Conservation (phyloP, 1,140 invertebrate species). For the Phymastichus coffea region DNA sequence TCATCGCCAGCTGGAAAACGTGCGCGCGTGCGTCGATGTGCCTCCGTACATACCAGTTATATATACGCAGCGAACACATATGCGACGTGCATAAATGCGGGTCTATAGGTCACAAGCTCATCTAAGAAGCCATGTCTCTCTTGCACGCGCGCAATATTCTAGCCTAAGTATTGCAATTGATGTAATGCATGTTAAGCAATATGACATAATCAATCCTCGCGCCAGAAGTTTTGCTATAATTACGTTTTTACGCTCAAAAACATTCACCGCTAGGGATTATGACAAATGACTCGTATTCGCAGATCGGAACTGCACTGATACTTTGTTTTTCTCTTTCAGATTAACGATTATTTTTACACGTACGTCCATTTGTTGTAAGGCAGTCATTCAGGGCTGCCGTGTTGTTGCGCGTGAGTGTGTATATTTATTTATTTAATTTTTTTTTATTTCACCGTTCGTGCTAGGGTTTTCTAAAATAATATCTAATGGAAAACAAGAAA, state of each 20-base stretch:
- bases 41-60: neutral
- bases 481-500: conserved; percentile 24
- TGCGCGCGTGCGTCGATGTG: conserved; percentile 3
- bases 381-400: no score
- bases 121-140: conserved; percentile 12
- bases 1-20: neutral
- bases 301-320: no score
- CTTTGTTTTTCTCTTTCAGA: no score
- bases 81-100: neutral
- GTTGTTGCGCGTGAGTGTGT: no score
- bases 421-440: neutral
- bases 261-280: no score
- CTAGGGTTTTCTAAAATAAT: conserved; percentile 5
- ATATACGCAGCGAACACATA: neutral
- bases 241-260: no score
- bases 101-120: neutral
- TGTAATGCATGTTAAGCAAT: conserved; percentile 4
- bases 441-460: neutral
- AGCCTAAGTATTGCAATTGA: conserved; percentile 2
- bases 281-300: no score
- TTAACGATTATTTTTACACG: no score
- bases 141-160: neutral
- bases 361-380: no score
- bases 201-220: no score
- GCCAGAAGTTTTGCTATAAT: no score